Evolutionary conservation across 2,888 invertebrate species (phyloP).

Genomic region (Leptothorax acervorum): DNA sequence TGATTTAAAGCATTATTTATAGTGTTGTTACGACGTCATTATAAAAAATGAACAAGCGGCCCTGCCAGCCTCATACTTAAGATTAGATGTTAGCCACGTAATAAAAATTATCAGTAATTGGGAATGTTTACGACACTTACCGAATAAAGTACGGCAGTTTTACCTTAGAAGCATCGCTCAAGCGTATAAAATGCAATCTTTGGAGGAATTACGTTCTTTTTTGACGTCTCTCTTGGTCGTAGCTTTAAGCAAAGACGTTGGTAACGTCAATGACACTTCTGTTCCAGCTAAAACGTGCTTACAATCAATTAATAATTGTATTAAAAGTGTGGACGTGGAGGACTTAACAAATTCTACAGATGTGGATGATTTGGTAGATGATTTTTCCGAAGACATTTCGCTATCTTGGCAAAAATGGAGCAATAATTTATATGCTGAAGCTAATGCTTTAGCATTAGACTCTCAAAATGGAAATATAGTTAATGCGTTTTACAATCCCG

Average conservation of each 20-base stretch:
- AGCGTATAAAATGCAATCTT: background rate
- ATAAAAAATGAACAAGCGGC: background rate
- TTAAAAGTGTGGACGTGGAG: background rate
- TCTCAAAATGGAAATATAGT: background rate
- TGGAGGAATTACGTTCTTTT: background rate
- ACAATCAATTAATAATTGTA: background rate
- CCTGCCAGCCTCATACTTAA: background rate
- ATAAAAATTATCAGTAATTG: background rate
- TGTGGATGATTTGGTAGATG: background rate
- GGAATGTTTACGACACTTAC: background rate
- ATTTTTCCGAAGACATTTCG: background rate
- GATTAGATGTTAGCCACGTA: background rate
- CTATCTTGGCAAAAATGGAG: background rate
- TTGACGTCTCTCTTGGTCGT: background rate
- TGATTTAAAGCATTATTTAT: background rate
- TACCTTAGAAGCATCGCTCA: background rate
- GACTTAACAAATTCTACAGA: no score
- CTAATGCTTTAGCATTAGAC: slow-evolving; percentile 6
- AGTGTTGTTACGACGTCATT: background rate
- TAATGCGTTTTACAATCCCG: background rate
- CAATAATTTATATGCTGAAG: background rate
- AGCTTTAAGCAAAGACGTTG: background rate
- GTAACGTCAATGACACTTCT: background rate
- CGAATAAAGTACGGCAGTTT: background rate
- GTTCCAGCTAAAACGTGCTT: background rate